phyloP scores from a whole-genome alignment of 1,140 invertebrate species.

The Polypedilum pembai region DNA sequence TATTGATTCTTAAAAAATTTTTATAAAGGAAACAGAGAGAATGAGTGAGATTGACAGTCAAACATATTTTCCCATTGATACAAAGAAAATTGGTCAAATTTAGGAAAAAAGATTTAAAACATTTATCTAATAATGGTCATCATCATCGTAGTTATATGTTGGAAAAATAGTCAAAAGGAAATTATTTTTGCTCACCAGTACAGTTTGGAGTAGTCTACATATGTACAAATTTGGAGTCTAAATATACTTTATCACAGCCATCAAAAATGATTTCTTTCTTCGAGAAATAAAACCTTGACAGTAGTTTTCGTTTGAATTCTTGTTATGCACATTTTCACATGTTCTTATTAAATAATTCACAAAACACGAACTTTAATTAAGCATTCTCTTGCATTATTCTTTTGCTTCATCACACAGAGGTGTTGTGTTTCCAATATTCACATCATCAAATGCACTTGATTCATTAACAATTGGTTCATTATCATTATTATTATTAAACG shows the following conservation, averaged over 20 bases:
- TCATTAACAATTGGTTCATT: not conserved
- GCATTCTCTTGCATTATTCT: not conserved
- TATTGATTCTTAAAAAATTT: too few species aligned
- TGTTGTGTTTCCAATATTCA: constrained; percentile 30
- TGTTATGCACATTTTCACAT: not conserved
- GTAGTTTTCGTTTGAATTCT: not conserved
- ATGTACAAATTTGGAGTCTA: not conserved
- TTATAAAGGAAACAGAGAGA: too few species aligned
- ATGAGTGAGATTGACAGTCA: too few species aligned
- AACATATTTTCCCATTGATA: too few species aligned
- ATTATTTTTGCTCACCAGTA: not conserved
- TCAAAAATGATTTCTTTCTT: not conserved
- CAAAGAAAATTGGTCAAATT: not conserved
- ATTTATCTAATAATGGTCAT: not conserved
- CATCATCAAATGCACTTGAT: not conserved
- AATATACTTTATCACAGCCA: constrained; percentile 1
- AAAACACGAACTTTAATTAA: too few species aligned
- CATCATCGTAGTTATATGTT: not conserved
- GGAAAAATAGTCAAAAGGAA: not conserved
- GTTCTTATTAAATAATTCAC: not conserved
- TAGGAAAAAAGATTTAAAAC: not conserved
- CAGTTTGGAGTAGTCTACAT: not conserved
- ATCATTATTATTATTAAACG: not conserved
- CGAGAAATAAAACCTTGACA: not conserved
- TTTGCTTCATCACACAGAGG: constrained; percentile 30